Evolutionary conservation across 1,140 invertebrate species (phyloP).

Genomic region (Eumeta japonica): DNA sequence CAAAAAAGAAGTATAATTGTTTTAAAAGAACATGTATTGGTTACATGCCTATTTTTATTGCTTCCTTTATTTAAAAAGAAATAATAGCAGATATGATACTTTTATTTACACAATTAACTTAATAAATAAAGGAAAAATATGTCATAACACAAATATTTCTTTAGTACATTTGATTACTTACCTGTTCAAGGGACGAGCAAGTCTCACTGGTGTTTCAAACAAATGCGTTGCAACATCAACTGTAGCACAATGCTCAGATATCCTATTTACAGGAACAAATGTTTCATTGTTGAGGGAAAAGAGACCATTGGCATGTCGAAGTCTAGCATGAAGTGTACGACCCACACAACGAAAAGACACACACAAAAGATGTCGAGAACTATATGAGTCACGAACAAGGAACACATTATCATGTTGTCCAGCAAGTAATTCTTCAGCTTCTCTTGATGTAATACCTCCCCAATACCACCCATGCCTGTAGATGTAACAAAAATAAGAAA

Average conservation of each 20-base stretch:
- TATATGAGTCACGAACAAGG: constrained; percentile 46
- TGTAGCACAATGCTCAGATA: constrained; percentile 49
- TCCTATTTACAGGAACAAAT: constrained; percentile 47
- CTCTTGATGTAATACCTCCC: constrained; percentile 48
- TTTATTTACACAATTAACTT: background rate
- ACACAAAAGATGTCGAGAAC: constrained; percentile 46
- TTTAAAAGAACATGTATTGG: too few species aligned
- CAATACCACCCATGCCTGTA: constrained; percentile 52
- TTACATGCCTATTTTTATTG: too few species aligned
- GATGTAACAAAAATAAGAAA: constrained; percentile 7
- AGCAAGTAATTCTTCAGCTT: constrained; percentile 46
- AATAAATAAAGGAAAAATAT: background rate
- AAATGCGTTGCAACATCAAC: constrained; percentile 48
- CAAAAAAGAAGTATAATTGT: too few species aligned
- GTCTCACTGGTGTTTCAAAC: constrained; percentile 51
- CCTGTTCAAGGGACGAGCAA: constrained; percentile 50
- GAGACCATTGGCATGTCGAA: constrained; percentile 46
- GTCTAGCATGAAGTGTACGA: constrained; percentile 41
- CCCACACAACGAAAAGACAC: constrained; percentile 51
- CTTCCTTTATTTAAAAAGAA: background rate
- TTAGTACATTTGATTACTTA: constrained; percentile 17
- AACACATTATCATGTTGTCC: constrained; percentile 53
- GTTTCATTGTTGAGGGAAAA: constrained; percentile 52
- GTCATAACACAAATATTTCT: too few species aligned
- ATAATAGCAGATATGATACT: background rate